Conservation (phyloP, 2,113 vertebrate species). For the Lutjanus erythropterus region DNA sequence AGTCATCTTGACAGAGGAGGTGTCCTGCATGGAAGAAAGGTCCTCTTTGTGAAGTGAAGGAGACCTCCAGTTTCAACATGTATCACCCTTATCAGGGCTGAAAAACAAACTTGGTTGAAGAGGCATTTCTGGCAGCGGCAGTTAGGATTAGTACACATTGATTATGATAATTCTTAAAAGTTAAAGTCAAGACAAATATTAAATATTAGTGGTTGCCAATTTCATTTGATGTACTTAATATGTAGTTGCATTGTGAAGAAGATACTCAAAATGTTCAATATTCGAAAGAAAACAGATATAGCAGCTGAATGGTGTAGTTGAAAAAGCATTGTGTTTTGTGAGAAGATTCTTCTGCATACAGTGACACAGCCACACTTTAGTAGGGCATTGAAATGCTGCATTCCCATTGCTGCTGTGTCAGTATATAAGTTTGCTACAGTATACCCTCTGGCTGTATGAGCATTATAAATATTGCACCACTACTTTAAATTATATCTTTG, state of each 20-base stretch:
- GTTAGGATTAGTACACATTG: neutral
- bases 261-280: neutral
- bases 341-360: neutral
- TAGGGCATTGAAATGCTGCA: slow-evolving; percentile 45
- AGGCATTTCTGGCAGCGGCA: neutral
- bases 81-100: slow-evolving; percentile 22
- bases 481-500: slow-evolving; percentile 19
- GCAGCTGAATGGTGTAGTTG: neutral
- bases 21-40: slow-evolving; percentile 70
- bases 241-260: neutral
- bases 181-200: slow-evolving; percentile 9
- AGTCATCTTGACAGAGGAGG: slow-evolving; percentile 58
- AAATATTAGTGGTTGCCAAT: neutral
- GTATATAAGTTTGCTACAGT: slow-evolving; percentile 44
- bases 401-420: slow-evolving; percentile 51
- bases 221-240: neutral
- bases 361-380: slow-evolving; percentile 10
- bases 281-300: neutral
- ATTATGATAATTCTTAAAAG: neutral
- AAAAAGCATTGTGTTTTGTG: neutral
- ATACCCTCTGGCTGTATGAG: slow-evolving; percentile 21
- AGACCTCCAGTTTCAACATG: slow-evolving; percentile 44
- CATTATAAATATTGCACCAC: slow-evolving; percentile 37
- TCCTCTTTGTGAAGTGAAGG: slow-evolving; percentile 63
- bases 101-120: slow-evolving; percentile 33